phyloP scores from a whole-genome alignment of 2,888 invertebrate species.

The Phytoseiulus persimilis region DNA sequence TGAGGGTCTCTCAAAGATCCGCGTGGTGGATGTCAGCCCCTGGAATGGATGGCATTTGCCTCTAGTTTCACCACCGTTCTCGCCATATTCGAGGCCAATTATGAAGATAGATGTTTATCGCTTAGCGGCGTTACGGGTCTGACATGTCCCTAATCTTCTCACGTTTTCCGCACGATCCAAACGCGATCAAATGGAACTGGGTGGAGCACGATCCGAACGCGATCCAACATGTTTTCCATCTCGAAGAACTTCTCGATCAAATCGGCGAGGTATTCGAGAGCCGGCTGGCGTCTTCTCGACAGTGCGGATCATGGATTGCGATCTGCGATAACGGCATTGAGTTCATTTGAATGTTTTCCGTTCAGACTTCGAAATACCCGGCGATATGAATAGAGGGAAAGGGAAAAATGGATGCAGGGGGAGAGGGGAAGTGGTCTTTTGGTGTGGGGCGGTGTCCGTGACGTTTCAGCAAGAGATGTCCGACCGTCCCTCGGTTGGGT shows the following conservation, averaged over 20 bases:
- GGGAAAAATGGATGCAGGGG: neutral
- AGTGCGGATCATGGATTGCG: neutral
- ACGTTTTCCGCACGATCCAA: too few species aligned
- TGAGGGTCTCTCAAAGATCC: neutral
- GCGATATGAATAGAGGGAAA: neutral
- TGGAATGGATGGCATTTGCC: neutral
- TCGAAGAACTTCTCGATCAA: too few species aligned
- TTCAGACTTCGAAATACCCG: neutral
- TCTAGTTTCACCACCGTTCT: neutral
- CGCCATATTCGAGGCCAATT: neutral
- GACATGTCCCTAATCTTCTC: neutral
- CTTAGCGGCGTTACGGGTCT: neutral
- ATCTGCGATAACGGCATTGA: neutral
- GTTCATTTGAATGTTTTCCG: conserved; percentile 5
- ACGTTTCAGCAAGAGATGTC: neutral
- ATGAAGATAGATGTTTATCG: neutral
- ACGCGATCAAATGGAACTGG: too few species aligned
- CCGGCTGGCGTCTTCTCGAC: too few species aligned
- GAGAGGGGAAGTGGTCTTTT: neutral
- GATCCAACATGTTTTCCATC: too few species aligned
- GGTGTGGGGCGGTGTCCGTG: neutral
- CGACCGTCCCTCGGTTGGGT: neutral
- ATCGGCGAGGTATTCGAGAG: too few species aligned
- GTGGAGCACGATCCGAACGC: too few species aligned
- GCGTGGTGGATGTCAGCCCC: neutral